phyloP scores from a whole-genome alignment of 2,888 invertebrate genomes.

The Meteorus colon region DNA sequence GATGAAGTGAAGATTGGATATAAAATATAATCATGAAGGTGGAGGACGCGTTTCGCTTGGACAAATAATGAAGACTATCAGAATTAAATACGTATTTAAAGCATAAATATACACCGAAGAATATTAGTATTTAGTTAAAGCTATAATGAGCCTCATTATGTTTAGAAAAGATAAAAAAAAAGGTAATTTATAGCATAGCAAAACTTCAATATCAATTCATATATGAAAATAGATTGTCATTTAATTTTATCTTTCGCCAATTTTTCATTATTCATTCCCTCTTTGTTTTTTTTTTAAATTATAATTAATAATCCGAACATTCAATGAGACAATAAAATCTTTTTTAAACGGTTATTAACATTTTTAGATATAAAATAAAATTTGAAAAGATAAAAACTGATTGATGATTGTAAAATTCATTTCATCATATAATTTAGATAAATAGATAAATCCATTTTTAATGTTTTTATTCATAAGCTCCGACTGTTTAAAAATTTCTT shows the following conservation, averaged over 20 bases:
- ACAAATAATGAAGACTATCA: conserved; percentile 2
- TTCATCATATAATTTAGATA: no score
- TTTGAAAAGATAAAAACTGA: no score
- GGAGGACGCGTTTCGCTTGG: not conserved
- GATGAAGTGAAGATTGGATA: conserved; percentile 13
- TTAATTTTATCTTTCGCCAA: no score
- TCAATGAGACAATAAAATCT: not conserved
- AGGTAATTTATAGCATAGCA: not conserved
- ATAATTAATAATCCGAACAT: not conserved
- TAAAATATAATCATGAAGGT: conserved; percentile 9
- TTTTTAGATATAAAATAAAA: not conserved
- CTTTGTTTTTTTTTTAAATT: not conserved
- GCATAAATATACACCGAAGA: not conserved
- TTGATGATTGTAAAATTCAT: no score
- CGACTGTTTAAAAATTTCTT: no score
- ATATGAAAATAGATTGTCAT: not conserved
- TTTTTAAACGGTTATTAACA: not conserved
- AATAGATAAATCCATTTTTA: no score
- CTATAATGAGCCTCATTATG: not conserved
- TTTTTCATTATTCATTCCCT: not conserved
- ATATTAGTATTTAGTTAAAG: not conserved
- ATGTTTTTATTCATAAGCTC: no score
- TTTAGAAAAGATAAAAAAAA: not conserved
- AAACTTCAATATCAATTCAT: not conserved
- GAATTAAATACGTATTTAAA: not conserved